Conservation (phyloP, 2,113 vertebrate genomes). For the human (Homo sapiens) region DNA sequence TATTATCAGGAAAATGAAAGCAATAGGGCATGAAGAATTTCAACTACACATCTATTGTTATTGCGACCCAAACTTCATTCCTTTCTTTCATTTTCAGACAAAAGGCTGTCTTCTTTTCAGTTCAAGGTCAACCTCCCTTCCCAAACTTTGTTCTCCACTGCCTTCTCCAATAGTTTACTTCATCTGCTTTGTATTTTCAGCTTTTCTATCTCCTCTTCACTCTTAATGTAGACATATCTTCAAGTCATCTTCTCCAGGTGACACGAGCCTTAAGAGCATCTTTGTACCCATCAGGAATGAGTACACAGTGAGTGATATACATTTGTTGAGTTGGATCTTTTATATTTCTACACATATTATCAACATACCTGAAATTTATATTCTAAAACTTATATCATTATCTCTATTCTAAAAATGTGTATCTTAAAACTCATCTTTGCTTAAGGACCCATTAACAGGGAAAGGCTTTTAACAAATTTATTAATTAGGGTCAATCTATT, state of each 20-base stretch:
- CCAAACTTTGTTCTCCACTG: not conserved
- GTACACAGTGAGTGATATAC: not conserved
- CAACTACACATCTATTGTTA: not conserved
- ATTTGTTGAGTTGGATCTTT: not conserved
- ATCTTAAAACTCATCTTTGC: not conserved
- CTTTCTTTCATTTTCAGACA: not conserved
- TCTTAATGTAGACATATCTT: not conserved
- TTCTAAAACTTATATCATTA: not conserved
- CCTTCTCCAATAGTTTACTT: not conserved
- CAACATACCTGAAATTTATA: not conserved
- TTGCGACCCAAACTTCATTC: not conserved
- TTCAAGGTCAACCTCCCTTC: not conserved
- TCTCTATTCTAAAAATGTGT: not conserved
- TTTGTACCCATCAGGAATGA: not conserved
- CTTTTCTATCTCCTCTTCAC: not conserved
- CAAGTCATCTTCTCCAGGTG: not conserved
- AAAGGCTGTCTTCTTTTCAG: not conserved
- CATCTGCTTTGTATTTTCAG: not conserved
- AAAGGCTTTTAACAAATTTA: constrained; percentile 16
- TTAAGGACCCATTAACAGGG: not conserved
- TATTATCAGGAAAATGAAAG: not conserved
- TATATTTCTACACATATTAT: not conserved
- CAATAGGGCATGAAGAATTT: not conserved
- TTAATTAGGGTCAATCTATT: constrained; percentile 24
- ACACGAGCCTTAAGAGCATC: not conserved